These are phyloP conservation scores for Sigmodon hispidus DNA, from an alignment of 2,113 vertebrate genomes.

Conservation along the genomic window DNA sequence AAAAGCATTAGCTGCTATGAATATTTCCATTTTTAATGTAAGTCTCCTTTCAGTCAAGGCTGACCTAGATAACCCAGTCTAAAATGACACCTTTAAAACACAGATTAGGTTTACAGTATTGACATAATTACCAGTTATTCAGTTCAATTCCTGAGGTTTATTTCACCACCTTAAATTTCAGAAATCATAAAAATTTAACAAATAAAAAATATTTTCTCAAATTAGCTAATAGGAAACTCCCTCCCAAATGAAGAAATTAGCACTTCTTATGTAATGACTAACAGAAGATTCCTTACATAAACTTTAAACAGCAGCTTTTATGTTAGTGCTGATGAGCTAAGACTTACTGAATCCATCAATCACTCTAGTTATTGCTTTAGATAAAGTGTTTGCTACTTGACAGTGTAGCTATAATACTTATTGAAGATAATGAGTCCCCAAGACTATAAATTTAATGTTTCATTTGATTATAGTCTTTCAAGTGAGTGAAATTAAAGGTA, in stretches of 20 bases:
- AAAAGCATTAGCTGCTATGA: background rate
- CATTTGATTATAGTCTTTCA: slow-evolving; percentile 49
- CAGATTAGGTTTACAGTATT: slow-evolving; percentile 19
- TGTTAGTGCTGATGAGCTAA: slow-evolving; percentile 48
- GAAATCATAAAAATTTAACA: slow-evolving; percentile 21
- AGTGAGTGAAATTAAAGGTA: slow-evolving; percentile 62
- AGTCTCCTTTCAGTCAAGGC: background rate
- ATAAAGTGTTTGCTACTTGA: slow-evolving; percentile 51
- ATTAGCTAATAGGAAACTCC: background rate
- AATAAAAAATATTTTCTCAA: background rate
- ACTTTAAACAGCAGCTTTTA: slow-evolving; percentile 23
- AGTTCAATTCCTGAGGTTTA: background rate
- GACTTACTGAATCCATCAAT: slow-evolving; percentile 44
- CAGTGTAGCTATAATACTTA: slow-evolving; percentile 46
- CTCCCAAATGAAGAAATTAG: background rate
- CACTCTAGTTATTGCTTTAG: slow-evolving; percentile 60
- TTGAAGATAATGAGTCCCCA: slow-evolving; percentile 60
- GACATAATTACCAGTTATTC: slow-evolving; percentile 16
- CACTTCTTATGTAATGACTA: slow-evolving; percentile 38
- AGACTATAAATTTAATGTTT: slow-evolving; percentile 52
- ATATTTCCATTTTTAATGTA: slow-evolving; percentile 33
- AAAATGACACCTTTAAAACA: slow-evolving; percentile 18
- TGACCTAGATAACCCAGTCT: slow-evolving; percentile 14
- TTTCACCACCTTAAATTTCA: slow-evolving; percentile 44
- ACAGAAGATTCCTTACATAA: slow-evolving; percentile 50